Base-by-base conservation (phyloP, 2,888 invertebrate species). In the Troides aeacus region DNA sequence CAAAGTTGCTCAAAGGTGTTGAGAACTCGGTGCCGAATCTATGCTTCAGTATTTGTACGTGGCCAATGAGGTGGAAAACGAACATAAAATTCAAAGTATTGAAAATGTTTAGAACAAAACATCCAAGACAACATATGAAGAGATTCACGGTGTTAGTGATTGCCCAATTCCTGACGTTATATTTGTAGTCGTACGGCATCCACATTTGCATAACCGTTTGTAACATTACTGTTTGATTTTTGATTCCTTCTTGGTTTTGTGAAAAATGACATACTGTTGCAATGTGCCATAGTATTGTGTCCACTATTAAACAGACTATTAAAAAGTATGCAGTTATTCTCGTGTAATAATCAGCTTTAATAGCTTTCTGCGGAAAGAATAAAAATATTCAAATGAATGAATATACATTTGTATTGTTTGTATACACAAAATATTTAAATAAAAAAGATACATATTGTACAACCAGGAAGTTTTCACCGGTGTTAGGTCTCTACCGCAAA, bases 171-270 rank as follows among this genome's bases (percentile, higher is more conserved):
- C 68, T 69, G 39, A 77, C 74, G 42, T 82, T 74, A 50, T 77
- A 79, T 30, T 74, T 76, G 59, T 83, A 83, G 59, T 83, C 82
- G 30, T 81, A 79, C 0, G 84, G 84, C 65, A 80, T 69, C 76
- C 78, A 77, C 30, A 81, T 46, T 62, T 84, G 81, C 1, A 80
- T 39, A 24, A 79, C 75, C 2, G 80, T 83, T 73, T 79, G 77
- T 17, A 82, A 72, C 21, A 73, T 75, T 7, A 72, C 71, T 0
- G 80, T 78, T n/a, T 76, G 74, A 42, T 83, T 83, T 56, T 70
- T 67, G 39, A 79, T 77, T 2, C 69, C 69, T 2, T 81, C 78
- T 12, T 72, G 72, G 64, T 80, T 75, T 1, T 71, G 71, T 0
- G 77, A 64, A 62, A 78, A 81, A 53, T 80, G 77, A 1, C 73